Conservation (phyloP, 2,113 vertebrate species). For the Albula glossodonta region DNA sequence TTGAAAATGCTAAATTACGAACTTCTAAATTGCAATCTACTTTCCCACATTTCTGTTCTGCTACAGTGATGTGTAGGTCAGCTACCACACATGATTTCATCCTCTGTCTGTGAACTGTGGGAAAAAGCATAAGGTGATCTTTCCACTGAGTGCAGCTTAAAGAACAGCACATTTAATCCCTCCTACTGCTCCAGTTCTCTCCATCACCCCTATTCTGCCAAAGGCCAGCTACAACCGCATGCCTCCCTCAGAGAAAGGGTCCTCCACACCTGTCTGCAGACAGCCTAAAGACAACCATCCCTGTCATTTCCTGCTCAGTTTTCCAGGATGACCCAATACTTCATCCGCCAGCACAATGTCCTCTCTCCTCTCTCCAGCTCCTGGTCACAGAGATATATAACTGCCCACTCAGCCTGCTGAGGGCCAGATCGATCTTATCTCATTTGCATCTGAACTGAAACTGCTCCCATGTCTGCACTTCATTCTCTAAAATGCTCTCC, state of each 20-base stretch:
- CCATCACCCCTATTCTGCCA: not conserved
- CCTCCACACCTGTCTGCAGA: too few relatives aligned
- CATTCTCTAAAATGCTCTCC: not conserved
- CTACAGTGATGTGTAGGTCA: not conserved
- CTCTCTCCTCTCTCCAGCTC: not conserved
- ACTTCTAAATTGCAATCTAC: too few relatives aligned
- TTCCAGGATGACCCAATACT: not conserved
- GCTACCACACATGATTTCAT: not conserved
- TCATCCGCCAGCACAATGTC: not conserved
- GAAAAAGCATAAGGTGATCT: not conserved
- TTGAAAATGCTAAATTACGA: too few relatives aligned
- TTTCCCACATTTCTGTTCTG: too few relatives aligned
- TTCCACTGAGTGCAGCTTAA: not conserved
- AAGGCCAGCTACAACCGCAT: not conserved
- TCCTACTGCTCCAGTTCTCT: not conserved
- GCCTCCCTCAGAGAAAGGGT: not conserved
- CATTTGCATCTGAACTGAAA: not conserved
- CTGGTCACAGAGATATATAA: constrained; percentile 43
- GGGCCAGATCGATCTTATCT: constrained; percentile 2
- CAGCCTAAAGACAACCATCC: not conserved
- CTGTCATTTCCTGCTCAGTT: not conserved
- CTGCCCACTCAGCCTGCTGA: not conserved
- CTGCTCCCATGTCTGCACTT: not conserved
- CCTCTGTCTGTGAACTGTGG: too few relatives aligned
- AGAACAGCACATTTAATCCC: not conserved